These are phyloP conservation scores for Euplagia quadripunctaria DNA, from an alignment of 2,888 invertebrate species.

Conservation along the genomic window DNA sequence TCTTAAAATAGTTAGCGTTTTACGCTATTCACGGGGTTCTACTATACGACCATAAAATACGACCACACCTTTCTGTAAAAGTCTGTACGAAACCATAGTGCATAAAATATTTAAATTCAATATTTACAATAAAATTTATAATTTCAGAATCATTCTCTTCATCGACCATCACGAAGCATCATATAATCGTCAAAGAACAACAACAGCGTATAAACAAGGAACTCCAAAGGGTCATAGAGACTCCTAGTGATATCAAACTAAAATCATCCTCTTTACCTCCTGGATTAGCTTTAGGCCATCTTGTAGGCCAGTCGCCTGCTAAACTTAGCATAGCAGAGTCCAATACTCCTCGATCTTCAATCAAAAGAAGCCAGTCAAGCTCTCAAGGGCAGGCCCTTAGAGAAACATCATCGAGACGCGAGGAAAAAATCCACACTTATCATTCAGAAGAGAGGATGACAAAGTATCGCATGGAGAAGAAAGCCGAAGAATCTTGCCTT, in stretches of 20 bases:
- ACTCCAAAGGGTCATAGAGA: conserved; percentile 75
- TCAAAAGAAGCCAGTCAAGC: conserved; percentile 84
- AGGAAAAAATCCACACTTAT: conserved; percentile 63
- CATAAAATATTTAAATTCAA: neutral
- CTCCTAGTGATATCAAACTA: conserved; percentile 85
- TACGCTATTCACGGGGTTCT: too few species aligned
- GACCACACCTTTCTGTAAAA: neutral
- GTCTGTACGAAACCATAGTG: neutral
- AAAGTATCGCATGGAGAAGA: conserved; percentile 75
- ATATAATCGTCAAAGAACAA: conserved; percentile 77
- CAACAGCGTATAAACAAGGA: conserved; percentile 77
- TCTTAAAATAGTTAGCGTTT: too few species aligned
- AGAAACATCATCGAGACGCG: conserved; percentile 69
- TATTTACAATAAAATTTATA: neutral
- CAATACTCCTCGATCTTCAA: conserved; percentile 79
- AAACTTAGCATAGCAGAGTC: conserved; percentile 85
- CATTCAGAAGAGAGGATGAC: conserved; percentile 74
- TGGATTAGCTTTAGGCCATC: conserved; percentile 85
- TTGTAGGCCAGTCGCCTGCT: conserved; percentile 81
- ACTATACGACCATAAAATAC: too few species aligned
- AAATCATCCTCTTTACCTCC: conserved; percentile 90
- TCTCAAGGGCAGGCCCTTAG: conserved; percentile 80
- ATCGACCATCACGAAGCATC: conserved; percentile 83
- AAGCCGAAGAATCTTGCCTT: conserved; percentile 82
- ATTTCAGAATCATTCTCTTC: conserved; percentile 84